phyloP scores from a whole-genome alignment of 1,140 invertebrate genomes.

The Drosophila punjabiensis region DNA sequence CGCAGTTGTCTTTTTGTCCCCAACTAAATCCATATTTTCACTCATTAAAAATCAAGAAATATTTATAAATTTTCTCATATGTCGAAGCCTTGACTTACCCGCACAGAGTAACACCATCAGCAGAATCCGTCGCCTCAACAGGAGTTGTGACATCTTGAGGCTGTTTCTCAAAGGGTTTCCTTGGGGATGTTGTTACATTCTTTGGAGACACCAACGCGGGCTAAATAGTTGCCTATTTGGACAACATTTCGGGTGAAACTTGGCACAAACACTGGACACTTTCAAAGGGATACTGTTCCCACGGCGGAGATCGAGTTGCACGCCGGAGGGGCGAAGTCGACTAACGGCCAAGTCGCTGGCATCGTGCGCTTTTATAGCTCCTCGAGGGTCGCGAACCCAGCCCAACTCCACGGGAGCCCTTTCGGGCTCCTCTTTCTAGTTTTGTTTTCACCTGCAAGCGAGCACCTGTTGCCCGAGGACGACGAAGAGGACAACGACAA shows the following conservation, averaged over 20 bases:
- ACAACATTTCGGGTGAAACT: slow-evolving; percentile 27
- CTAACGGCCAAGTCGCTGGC: slow-evolving; percentile 38
- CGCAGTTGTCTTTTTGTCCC: too few species aligned
- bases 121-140: slow-evolving; percentile 26
- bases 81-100: slow-evolving; percentile 29
- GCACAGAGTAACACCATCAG: slow-evolving; percentile 49
- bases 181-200: slow-evolving; percentile 19
- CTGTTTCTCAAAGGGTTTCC: not conserved
- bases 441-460: slow-evolving; percentile 16
- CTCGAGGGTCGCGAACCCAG: slow-evolving; percentile 21
- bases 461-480: slow-evolving; percentile 69
- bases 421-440: slow-evolving; percentile 20
- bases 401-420: slow-evolving; percentile 26
- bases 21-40: too few species aligned
- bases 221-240: slow-evolving; percentile 22
- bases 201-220: slow-evolving; percentile 21
- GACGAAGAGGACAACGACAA: not conserved
- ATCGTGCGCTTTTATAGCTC: slow-evolving; percentile 65
- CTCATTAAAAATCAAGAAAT: not conserved
- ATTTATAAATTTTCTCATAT: not conserved
- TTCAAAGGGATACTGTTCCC: slow-evolving; percentile 21
- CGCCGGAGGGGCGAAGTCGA: slow-evolving; percentile 36
- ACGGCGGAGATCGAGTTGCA: slow-evolving; percentile 45
- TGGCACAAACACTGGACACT: slow-evolving; percentile 3
- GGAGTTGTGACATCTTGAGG: slow-evolving; percentile 39